Evolutionary conservation across 2,888 invertebrate genomes (phyloP), one percentile per base, ranked within the genome.

Genomic region (Lypha dubia): DNA sequence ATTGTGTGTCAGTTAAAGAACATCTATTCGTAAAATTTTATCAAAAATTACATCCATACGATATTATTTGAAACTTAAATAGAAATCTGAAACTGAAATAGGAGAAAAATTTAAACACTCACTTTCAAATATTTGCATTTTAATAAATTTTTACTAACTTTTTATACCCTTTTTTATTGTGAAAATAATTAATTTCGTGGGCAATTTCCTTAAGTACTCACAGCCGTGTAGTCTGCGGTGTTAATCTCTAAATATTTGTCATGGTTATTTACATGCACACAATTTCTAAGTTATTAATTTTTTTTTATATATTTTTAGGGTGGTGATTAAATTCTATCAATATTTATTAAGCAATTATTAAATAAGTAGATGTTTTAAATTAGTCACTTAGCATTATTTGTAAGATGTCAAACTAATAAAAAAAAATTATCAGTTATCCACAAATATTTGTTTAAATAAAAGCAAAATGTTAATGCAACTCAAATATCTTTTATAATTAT

Each of bases 361-460:
- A 60, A 62, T 71, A 71, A 75, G 67, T 70, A 60, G 65, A 75
- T 79, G 65, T 9, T 38, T 28, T 38, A 58, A 65, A 51, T 75
- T 49, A 41, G 11, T 17, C 70, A 79, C 74, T 79, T 71, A 71
- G 71, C 75, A 79, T 71, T 38, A 75, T 75, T 75, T 75, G 63
- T 44, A 32, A 84, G 38, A 51, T 75, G 51, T 65, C 71, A 20
- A 70, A 71, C 32, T 51, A 11, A 74, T 83, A 56, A 68, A 38
- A 56, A 68, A 38, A 62, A 71, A 49, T 22, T 82, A 44, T 67
- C 17, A 71, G 51, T 73, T 76, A 62, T 13, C 20, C 7, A 58
- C 9, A 38, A 44, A 53, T 65, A 62, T 62, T 63, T 67, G n/a
- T 44, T 77, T 62, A 51, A 46, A 67, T 13, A 62, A 74, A 53